Evolutionary conservation across 2,113 vertebrate genomes (phyloP), one percentile per base, ranked within the genome.

Genomic region (Catharus minimus): DNA sequence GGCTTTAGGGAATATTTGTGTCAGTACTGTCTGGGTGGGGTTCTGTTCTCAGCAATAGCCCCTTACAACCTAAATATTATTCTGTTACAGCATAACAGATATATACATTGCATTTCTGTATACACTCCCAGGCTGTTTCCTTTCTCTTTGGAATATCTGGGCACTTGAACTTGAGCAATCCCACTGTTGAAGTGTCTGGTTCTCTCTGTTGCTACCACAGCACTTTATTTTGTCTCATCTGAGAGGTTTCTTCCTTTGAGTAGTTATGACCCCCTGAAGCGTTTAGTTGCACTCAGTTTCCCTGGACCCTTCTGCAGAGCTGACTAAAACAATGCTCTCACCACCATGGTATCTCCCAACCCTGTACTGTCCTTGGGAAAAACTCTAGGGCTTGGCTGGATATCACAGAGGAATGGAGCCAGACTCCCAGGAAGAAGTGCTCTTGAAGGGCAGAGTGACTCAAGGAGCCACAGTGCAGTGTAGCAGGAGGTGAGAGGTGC

Each of bases 351-450:
- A 3, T 23, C 65, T 77, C n/a, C 77, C 80, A 78, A 24, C n/a
- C 19, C n/a, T 5, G 0, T 12, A 30, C 43, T 56, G 0, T 61
- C 36, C 5, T 1, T 4, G 10, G 11, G 10, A 22, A 4, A 53
- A 38, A 16, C n/a, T 33, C n/a, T 11, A 36, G 44, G 44, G 21
- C 7, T 82, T 2, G 2, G 49, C 47, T 88, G 82, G 56, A 62
- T 46, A 66, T 26, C 15, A 4, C 1, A 0, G 16, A 8, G 9
- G 2, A 49, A 10, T 3, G 20, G 30, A 78, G 27, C 17, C 11
- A 3, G 15, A 11, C 6, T 46, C 39, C 4, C 50, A 11, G 36
- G 27, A 50, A 28, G 58, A 53, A 36, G 20, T 53, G 33, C 43
- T 36, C 32, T 27, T 53, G 12, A 44, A 41, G 50, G 46, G 33